phyloP scores from a whole-genome alignment of 2,113 vertebrate species.

The Propithecus coquereli region DNA sequence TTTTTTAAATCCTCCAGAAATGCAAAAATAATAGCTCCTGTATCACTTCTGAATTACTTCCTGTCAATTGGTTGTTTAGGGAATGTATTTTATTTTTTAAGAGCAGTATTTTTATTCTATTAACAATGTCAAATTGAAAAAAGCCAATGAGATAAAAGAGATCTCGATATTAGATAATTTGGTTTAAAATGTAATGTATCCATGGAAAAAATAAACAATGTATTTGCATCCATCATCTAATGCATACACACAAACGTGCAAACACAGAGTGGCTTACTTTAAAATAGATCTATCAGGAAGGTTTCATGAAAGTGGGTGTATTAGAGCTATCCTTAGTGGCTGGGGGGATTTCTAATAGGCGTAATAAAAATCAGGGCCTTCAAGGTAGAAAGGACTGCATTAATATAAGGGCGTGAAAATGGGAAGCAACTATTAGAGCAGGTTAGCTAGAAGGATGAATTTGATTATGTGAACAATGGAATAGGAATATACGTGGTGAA shows the following conservation, averaged over 20 bases:
- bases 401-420: background rate
- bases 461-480: background rate
- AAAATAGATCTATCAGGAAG: background rate
- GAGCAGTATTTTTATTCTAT: background rate
- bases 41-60: background rate
- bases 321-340: background rate
- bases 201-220: background rate
- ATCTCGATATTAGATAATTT: background rate
- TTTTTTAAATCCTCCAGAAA: background rate
- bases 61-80: background rate
- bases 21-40: background rate
- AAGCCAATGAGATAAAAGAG: background rate
- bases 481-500: background rate
- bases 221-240: background rate
- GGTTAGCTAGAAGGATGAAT: background rate
- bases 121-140: background rate
- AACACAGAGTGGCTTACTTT: background rate
- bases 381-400: background rate
- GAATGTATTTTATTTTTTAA: background rate
- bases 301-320: background rate
- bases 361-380: background rate
- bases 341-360: background rate
- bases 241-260: background rate
- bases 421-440: background rate
- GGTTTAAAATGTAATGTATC: background rate